phyloP scores from a whole-genome alignment of 2,888 invertebrate genomes.

The Gasteruption jaculator region DNA sequence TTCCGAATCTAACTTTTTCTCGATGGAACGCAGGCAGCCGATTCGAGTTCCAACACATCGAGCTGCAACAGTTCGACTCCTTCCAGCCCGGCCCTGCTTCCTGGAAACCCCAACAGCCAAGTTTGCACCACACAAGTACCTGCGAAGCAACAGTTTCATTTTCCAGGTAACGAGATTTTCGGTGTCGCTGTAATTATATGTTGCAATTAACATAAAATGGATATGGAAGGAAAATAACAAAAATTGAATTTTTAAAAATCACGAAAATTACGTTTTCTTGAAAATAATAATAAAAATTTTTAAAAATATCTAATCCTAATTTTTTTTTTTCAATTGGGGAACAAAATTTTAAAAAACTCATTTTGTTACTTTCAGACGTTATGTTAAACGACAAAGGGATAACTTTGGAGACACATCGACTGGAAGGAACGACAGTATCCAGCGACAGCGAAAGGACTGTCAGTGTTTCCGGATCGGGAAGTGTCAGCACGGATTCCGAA shows the following conservation, averaged over 20 bases:
- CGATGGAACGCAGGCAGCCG: constrained; percentile 73
- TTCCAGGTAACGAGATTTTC: constrained; percentile 61
- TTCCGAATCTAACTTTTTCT: too few relatives aligned
- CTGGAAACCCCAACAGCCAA: constrained; percentile 53
- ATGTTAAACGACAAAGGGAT: constrained; percentile 53
- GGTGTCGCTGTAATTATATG: not conserved
- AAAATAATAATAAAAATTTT: too few relatives aligned
- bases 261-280: too few relatives aligned
- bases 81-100: constrained; percentile 81
- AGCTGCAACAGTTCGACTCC: constrained; percentile 96
- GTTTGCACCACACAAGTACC: constrained; percentile 52
- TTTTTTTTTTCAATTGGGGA: not conserved
- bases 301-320: too few relatives aligned
- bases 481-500: constrained; percentile 79
- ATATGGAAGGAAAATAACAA: not conserved
- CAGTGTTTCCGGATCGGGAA: constrained; percentile 66
- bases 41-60: constrained; percentile 90
- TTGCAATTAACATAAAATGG: not conserved
- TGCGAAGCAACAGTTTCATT: constrained; percentile 68
- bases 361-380: constrained; percentile 40
- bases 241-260: too few relatives aligned
- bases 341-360: not conserved
- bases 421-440: constrained; percentile 57
- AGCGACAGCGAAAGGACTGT: constrained; percentile 69
- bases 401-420: constrained; percentile 56